Evolutionary conservation across 2,888 invertebrate species (phyloP), one percentile per base, ranked within the genome.

Genomic region (Troides helena): DNA sequence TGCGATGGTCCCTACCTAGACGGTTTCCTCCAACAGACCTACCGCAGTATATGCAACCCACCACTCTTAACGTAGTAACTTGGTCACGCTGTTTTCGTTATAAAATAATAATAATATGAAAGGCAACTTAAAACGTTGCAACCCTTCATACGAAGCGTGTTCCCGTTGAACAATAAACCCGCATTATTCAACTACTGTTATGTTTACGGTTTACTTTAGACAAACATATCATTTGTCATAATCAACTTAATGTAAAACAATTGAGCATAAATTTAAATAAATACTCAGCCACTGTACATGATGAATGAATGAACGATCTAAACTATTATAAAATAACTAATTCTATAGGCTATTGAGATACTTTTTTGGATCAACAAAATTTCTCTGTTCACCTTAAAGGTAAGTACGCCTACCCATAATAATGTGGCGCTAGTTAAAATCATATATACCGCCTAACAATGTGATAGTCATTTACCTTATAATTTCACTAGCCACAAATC

Each of bases 201-300:
- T 70, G 46, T 66, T 59, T 62, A 62, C 58, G 50, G 43, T 56
- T 65, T 36, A 39, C 59, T 63, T 59, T 70, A 63, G 70, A 67
- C 70, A 60, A 70, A 67, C 70, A 70, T 63, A 70, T 70, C 67
- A 70, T 70, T 70, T 70, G 67, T 70, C 70, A 70, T 70, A 70
- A 70, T 70, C 70, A 70, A 63, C 70, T 70, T 70, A 70, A 70
- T 70, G 67, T 67, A 67, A 70, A 70, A 70, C 67, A 70, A 70
- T 70, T 70, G 70, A 62, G 69, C 36, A 5, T 56, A 14, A 43
- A 25, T 66, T 71, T 18, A 64, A 65, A 59, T 43, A 68, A 68
- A 71, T 60, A 66, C 62, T 63, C 56, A 60, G 25, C 66, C 18
- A 65, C 25, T 63, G 62, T 58, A 62, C 65, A 25, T 63, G 62